phyloP scores from a whole-genome alignment of 2,797 vertebrate species.

The Phalanger gymnotis region DNA sequence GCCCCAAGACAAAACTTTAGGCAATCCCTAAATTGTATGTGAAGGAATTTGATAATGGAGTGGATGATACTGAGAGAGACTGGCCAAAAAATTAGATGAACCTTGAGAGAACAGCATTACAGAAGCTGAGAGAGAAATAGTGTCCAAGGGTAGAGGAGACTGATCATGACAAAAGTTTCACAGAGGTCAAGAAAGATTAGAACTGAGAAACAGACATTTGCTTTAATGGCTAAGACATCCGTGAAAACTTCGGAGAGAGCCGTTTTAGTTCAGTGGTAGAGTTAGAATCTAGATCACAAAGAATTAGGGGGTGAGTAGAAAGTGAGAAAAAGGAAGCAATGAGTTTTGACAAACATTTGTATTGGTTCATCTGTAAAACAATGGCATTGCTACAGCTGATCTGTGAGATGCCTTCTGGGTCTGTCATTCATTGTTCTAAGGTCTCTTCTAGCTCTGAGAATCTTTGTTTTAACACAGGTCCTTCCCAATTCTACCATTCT shows the following conservation, averaged over 20 bases:
- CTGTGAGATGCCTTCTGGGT: not conserved
- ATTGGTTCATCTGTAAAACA: not conserved
- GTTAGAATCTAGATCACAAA: not conserved
- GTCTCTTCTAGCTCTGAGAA: not conserved
- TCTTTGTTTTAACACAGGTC: not conserved
- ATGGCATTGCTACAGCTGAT: not conserved
- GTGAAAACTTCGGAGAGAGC: not conserved
- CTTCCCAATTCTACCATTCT: not conserved
- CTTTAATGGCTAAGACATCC: too few species aligned
- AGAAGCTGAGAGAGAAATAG: too few species aligned
- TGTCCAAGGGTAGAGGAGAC: too few species aligned
- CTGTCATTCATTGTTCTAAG: not conserved
- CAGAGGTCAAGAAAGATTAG: too few species aligned
- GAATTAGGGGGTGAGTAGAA: not conserved
- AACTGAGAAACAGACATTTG: too few species aligned
- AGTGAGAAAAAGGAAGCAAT: not conserved
- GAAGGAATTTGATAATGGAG: too few species aligned
- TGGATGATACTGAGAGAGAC: too few species aligned
- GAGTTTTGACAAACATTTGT: not conserved
- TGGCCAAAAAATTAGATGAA: too few species aligned
- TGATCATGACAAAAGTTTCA: too few species aligned
- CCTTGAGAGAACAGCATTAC: too few species aligned
- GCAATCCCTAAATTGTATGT: too few species aligned
- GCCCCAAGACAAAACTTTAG: too few species aligned
- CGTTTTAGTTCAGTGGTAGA: not conserved